Conservation (phyloP, 2,113 vertebrate genomes). For the Eira barbara region DNA sequence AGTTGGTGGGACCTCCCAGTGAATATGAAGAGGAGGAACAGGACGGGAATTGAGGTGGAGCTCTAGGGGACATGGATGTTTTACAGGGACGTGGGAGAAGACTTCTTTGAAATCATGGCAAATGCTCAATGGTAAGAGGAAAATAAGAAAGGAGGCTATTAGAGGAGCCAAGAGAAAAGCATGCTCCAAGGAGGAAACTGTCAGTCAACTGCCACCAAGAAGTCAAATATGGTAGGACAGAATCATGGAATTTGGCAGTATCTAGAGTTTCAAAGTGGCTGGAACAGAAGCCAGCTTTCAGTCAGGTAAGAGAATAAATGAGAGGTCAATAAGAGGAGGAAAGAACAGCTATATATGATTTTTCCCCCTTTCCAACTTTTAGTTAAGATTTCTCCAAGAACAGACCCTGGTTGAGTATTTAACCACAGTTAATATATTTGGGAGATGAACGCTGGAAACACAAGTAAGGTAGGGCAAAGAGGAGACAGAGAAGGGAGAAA, state of each 20-base stretch:
- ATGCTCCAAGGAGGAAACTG: not conserved
- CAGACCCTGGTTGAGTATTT: not conserved
- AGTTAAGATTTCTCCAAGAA: not conserved
- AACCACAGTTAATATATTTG: not conserved
- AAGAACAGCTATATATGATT: not conserved
- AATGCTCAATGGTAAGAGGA: not conserved
- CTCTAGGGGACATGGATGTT: not conserved
- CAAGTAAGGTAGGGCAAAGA: not conserved
- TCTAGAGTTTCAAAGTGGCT: not conserved
- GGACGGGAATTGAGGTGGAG: not conserved
- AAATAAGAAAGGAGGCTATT: not conserved
- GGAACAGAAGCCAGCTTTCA: not conserved
- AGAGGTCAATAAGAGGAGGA: not conserved
- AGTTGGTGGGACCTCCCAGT: not conserved
- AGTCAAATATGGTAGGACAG: not conserved
- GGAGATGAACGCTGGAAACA: not conserved
- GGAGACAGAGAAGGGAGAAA: not conserved
- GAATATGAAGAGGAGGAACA: not conserved
- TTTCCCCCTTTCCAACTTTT: not conserved
- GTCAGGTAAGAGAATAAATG: not conserved
- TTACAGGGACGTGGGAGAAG: accelerated
- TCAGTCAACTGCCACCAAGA: not conserved
- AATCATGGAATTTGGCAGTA: not conserved
- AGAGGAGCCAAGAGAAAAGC: not conserved
- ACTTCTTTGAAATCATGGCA: not conserved